Percentiles rank a stretch among this genome's conserved stretches.
These are phyloP conservation scores for Oryzias dopingdopingensis DNA, from an alignment of 2,797 vertebrate genomes.

Conservation along the genomic window DNA sequence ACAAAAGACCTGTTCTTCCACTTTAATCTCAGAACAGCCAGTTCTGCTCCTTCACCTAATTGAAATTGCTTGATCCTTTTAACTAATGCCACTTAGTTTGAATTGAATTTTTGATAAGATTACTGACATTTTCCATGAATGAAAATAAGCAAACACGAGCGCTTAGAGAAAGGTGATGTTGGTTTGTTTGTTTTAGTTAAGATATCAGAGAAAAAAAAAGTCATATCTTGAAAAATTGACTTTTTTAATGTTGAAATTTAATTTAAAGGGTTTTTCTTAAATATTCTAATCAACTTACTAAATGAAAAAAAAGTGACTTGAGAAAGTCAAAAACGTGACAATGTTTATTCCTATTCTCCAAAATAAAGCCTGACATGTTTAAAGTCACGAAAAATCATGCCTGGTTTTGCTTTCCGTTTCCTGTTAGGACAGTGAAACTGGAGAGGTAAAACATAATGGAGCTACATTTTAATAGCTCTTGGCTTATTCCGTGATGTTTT, in stretches of 20 bases:
- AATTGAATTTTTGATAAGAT: not conserved
- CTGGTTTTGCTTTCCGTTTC: not conserved
- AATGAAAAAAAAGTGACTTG: accelerated
- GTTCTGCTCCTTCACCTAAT: not conserved
- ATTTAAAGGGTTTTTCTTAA: too few species aligned
- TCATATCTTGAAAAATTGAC: not conserved
- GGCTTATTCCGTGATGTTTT: slow-evolving; percentile 8
- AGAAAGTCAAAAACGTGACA: not conserved
- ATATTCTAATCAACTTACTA: not conserved
- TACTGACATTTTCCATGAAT: not conserved
- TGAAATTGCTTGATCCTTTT: not conserved
- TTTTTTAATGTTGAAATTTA: too few species aligned
- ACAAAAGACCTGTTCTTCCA: not conserved
- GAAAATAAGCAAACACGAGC: not conserved
- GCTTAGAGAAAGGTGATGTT: not conserved
- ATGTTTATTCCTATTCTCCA: not conserved
- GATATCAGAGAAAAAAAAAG: not conserved
- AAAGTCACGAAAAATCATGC: not conserved
- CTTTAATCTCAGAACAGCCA: not conserved
- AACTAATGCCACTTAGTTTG: not conserved
- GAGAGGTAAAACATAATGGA: slow-evolving; percentile 7
- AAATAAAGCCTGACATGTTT: not conserved
- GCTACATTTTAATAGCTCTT: slow-evolving; percentile 5
- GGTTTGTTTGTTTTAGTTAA: not conserved
- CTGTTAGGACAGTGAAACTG: not conserved